These are phyloP conservation scores for Steatornis caripensis DNA, from an alignment of 2,113 vertebrate species.

Conservation along the genomic window DNA sequence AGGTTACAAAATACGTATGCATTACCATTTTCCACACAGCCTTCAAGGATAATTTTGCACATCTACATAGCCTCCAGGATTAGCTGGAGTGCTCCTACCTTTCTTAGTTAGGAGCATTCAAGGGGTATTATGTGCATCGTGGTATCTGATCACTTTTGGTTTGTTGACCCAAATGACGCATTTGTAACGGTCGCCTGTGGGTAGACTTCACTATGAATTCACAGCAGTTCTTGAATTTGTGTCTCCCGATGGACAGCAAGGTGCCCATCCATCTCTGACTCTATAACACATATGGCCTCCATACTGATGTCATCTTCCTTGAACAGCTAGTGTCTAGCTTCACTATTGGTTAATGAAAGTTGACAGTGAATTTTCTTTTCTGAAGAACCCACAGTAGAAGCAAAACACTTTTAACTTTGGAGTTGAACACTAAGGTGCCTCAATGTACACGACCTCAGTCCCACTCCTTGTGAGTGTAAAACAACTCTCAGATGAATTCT, in stretches of 20 bases:
- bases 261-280: not conserved
- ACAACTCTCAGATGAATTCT: not conserved
- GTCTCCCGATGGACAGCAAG: not conserved
- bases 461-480: not conserved
- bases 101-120: not conserved
- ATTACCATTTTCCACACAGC: not conserved
- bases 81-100: not conserved
- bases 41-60: not conserved
- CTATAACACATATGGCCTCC: not conserved
- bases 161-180: not conserved
- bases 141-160: not conserved
- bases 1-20: not conserved
- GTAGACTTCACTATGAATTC: not conserved
- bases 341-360: not conserved
- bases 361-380: not conserved
- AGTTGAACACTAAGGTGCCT: not conserved
- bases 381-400: not conserved
- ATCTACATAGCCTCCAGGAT: not conserved
- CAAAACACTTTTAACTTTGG: not conserved
- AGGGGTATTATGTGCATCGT: not conserved
- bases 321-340: not conserved
- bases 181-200: not conserved
- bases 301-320: not conserved
- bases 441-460: not conserved
- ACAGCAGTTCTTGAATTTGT: not conserved